Percentiles rank a stretch among this genome's conserved stretches.
phyloP scores from a whole-genome alignment of 2,888 invertebrate genomes.

The Drosophila mimetica region DNA sequence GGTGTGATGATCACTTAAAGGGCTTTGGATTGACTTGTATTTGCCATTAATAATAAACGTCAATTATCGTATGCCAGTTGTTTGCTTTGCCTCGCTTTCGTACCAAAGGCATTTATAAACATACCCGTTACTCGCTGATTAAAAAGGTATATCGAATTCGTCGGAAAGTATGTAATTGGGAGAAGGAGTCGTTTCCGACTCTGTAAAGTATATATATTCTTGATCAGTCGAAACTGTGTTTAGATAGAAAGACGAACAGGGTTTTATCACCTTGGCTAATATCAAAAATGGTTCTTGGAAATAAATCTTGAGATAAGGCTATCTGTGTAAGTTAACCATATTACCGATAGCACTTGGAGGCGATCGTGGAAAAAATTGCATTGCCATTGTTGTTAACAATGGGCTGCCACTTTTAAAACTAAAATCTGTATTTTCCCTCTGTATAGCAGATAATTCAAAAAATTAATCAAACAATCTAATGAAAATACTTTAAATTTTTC shows the following conservation, averaged over 20 bases:
- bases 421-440: neutral
- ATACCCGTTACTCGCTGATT: no score
- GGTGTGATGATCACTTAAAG: conserved; percentile 64
- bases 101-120: neutral
- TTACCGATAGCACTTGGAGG: conserved; percentile 12
- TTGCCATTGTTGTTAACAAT: no score
- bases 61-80: conserved; percentile 61
- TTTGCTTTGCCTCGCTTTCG: conserved; percentile 33
- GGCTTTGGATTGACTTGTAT: conserved; percentile 65
- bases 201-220: no score
- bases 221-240: no score
- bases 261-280: conserved; percentile 4
- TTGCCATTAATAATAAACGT: conserved; percentile 74
- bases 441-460: neutral
- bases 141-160: no score
- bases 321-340: conserved; percentile 17
- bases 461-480: no score
- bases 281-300: conserved; percentile 9
- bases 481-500: no score
- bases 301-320: conserved; percentile 5
- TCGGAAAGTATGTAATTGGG: no score
- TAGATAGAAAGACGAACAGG: neutral
- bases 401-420: neutral
- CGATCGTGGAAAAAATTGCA: no score
- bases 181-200: no score